Conservation (phyloP, 2,797 vertebrate genomes). For the Macrochelys suwanniensis region DNA sequence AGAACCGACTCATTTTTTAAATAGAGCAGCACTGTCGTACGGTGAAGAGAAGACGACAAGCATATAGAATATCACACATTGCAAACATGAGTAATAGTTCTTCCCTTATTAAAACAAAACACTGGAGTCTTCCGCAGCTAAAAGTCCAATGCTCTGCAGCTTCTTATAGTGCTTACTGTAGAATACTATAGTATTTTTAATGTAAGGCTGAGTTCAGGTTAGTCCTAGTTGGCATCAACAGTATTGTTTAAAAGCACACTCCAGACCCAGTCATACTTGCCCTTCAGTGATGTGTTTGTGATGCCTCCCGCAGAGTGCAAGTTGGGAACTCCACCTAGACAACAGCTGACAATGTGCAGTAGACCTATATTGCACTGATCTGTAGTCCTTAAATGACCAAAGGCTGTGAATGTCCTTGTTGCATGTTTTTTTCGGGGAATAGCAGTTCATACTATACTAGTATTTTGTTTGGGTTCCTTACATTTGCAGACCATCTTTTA, state of each 20-base stretch:
- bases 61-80: not conserved
- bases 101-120: not conserved
- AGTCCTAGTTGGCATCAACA: not conserved
- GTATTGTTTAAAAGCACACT: not conserved
- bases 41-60: not conserved
- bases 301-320: not conserved
- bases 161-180: not conserved
- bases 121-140: not conserved
- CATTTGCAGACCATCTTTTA: slow-evolving; percentile 29
- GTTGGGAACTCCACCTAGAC: not conserved
- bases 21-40: not conserved
- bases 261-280: not conserved
- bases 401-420: not conserved
- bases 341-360: not conserved
- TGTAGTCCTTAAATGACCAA: not conserved
- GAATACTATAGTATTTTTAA: not conserved
- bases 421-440: not conserved
- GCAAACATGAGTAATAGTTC: not conserved
- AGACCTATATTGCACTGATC: not conserved
- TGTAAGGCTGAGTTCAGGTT: not conserved
- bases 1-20: not conserved
- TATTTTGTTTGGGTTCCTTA: slow-evolving; percentile 40
- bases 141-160: not conserved
- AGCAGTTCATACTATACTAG: not conserved
- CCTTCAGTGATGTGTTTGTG: not conserved